A percentile compares a stretch with the other conserved stretches of the same genome.
Evolutionary conservation across 2,113 vertebrate species (phyloP).

Genomic region (Crypturellus undulatus): DNA sequence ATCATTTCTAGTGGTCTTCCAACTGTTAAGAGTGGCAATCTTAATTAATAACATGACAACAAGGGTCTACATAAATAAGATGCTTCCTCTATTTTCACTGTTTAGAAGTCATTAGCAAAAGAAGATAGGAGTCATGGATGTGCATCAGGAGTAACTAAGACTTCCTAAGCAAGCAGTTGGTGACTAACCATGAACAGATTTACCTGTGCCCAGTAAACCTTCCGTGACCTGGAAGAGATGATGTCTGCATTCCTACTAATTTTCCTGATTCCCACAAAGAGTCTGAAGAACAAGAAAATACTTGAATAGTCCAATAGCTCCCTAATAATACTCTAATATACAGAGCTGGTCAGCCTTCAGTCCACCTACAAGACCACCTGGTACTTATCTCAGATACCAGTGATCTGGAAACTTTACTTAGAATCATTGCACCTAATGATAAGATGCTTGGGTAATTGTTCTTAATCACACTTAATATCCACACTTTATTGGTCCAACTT

Average conservation of each 20-base stretch:
- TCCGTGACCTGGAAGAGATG: neutral
- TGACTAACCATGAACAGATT: fast-evolving
- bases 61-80: neutral
- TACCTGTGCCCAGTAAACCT: neutral
- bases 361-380: neutral
- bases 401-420: neutral
- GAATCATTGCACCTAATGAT: neutral
- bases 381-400: neutral
- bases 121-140: neutral
- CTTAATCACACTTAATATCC: neutral
- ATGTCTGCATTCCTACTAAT: neutral
- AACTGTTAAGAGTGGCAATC: neutral
- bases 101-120: neutral
- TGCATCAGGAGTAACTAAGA: neutral
- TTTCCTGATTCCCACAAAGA: neutral
- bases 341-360: neutral
- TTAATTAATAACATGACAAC: neutral
- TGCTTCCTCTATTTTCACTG: neutral
- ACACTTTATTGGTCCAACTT: neutral
- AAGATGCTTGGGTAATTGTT: neutral
- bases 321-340: neutral
- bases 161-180: neutral
- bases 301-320: neutral
- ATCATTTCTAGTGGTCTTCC: neutral
- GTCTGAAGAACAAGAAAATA: neutral